Base-by-base conservation (phyloP, 2,888 invertebrate species). In the Eucera pruinosa region DNA sequence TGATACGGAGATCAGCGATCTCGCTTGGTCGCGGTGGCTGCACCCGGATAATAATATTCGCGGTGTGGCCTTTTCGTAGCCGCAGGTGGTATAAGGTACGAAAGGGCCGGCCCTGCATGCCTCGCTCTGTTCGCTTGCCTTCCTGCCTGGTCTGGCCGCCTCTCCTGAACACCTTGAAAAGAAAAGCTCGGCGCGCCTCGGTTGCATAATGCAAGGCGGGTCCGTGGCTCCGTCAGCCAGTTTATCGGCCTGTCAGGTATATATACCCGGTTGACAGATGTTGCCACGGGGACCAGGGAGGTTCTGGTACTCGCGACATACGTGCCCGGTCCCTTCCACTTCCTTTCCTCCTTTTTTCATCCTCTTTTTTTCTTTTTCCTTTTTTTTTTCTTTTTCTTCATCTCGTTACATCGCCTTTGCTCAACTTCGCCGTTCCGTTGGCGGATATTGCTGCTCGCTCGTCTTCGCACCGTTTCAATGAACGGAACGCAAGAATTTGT, bases 161-260 rank as follows among this genome's bases (percentile, higher is more conserved):
- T 72, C 66, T 64, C 36, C 50, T 48, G 72, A 78, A 81, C 78
- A 76, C 55, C 76, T 52, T 64, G 68, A 64, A 74, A 79, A 80
- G 76, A 81, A 85, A 85, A 83, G 77, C 74, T 69, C 62, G 77
- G 52, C 78, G 73, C 71, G 47, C 60, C 77, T 74, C 78, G 77
- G 62, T 87, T 84, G 82, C 82, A 86, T 84, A 87, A 87, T 85
- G 76, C 85, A 82, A 87, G 83, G 77, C 84, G 78, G 80, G 81
- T 75, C 82, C 74, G 64, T 69, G 78, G 66, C 78, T 86, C 74
- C 71, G 78, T 86, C 88, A 84, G 78, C 84, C 78, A 82, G 82
- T 87, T 87, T 87, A 88, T 88, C 87, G 82, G 78, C 70, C 80
- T 86, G 80, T 83, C 84, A 74, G 62, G 77, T 78, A 80, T 70